These are phyloP conservation scores for Suricata suricatta DNA, from an alignment of 2,113 vertebrate species.

Conservation along the genomic window DNA sequence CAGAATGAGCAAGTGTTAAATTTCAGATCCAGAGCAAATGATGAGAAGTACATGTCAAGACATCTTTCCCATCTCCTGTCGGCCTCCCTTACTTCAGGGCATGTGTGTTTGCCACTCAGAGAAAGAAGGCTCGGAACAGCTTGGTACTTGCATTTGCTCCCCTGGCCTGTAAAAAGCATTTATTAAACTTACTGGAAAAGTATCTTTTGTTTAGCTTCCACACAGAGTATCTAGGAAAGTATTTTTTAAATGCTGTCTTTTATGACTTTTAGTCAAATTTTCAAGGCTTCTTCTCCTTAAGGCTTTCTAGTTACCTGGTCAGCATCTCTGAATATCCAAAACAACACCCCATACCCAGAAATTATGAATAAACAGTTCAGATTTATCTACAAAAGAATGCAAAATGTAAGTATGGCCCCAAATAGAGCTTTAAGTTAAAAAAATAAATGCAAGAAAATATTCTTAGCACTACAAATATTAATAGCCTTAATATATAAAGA, in stretches of 20 bases:
- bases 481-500: neutral
- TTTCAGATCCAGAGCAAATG: neutral
- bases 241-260: neutral
- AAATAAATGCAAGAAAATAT: constrained; percentile 27
- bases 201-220: neutral
- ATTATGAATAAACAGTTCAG: neutral
- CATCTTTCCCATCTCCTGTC: neutral
- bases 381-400: constrained; percentile 26
- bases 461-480: neutral
- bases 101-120: fast-evolving
- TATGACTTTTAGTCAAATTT: neutral
- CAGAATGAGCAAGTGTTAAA: neutral
- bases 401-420: neutral
- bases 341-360: neutral
- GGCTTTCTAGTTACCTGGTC: neutral
- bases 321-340: neutral
- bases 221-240: neutral
- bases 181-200: neutral
- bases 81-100: neutral
- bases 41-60: neutral
- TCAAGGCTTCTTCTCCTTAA: neutral
- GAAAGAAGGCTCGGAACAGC: neutral
- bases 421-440: constrained; percentile 23
- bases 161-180: neutral
- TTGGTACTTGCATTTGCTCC: neutral